Conservation (phyloP, 2,888 invertebrate species). For the Synanthedon vespiformis region DNA sequence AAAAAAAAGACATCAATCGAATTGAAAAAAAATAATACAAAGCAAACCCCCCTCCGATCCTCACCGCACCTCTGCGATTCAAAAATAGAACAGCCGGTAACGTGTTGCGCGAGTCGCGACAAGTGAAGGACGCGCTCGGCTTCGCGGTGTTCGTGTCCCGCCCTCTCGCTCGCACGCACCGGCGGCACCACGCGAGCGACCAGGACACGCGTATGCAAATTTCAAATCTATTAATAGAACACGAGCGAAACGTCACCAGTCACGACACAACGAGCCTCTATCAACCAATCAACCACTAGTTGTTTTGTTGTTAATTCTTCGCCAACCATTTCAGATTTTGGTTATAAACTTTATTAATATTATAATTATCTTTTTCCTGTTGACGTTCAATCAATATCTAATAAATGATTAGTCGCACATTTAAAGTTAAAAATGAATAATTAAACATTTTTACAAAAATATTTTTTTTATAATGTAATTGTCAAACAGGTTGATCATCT, state of each 20-base stretch:
- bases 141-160: conserved; percentile 15
- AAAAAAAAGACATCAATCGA: not conserved
- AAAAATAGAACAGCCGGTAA: conserved; percentile 36
- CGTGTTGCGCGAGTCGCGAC: conserved; percentile 41
- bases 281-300: not conserved
- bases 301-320: too few species aligned
- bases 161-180: conserved; percentile 21
- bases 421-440: too few species aligned
- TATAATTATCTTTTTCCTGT: too few species aligned
- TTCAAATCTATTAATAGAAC: conserved; percentile 42
- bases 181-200: conserved; percentile 6
- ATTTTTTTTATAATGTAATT: too few species aligned
- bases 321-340: too few species aligned
- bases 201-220: conserved; percentile 16
- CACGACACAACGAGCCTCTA: not conserved
- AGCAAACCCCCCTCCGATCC: conserved; percentile 17
- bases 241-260: conserved; percentile 33
- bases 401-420: too few species aligned
- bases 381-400: too few species aligned
- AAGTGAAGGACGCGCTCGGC: conserved; percentile 52
- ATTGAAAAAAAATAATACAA: conserved; percentile 21
- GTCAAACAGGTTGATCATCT: too few species aligned
- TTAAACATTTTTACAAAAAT: too few species aligned
- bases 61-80: conserved; percentile 12
- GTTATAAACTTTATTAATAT: too few species aligned